A percentile compares a stretch with the other conserved stretches of the same genome.
These are phyloP conservation scores for Apogon talboti DNA, from an alignment of 2,797 vertebrate genomes.

Conservation along the genomic window DNA sequence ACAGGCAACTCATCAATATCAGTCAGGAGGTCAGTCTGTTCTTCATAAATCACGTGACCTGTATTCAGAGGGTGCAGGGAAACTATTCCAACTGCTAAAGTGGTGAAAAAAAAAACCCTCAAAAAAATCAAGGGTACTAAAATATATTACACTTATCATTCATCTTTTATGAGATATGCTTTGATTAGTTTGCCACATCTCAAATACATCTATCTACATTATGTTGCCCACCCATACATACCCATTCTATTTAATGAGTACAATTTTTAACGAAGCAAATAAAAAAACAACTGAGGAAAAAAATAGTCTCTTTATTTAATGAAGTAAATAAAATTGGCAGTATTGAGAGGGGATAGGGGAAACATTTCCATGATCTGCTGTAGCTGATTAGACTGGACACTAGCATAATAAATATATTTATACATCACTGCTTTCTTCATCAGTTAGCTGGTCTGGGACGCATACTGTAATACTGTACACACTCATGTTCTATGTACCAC, in stretches of 20 bases:
- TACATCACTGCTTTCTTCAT: neutral
- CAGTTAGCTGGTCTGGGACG: neutral
- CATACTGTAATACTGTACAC: neutral
- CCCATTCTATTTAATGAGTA: too few species aligned
- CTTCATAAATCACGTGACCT: slow-evolving; percentile 47
- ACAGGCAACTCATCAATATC: slow-evolving; percentile 55
- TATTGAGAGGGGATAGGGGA: slow-evolving; percentile 4
- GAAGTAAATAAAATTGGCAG: slow-evolving; percentile 35
- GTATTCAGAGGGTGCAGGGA: neutral
- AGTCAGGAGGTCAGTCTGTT: neutral
- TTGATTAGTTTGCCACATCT: too few species aligned
- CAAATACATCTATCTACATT: too few species aligned
- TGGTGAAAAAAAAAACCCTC: too few species aligned
- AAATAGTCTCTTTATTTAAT: slow-evolving; percentile 58
- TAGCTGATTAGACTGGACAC: neutral
- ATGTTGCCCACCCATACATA: too few species aligned
- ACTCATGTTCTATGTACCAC: neutral
- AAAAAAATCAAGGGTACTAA: neutral
- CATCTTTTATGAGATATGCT: too few species aligned
- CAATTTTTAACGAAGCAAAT: slow-evolving; percentile 25
- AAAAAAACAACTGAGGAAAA: slow-evolving; percentile 27
- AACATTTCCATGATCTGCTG: neutral
- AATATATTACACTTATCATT: neutral
- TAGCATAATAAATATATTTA: neutral
- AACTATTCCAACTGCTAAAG: neutral